Evolutionary conservation across 2,113 vertebrate genomes (phyloP).

Genomic region (Oplegnathus fasciatus): DNA sequence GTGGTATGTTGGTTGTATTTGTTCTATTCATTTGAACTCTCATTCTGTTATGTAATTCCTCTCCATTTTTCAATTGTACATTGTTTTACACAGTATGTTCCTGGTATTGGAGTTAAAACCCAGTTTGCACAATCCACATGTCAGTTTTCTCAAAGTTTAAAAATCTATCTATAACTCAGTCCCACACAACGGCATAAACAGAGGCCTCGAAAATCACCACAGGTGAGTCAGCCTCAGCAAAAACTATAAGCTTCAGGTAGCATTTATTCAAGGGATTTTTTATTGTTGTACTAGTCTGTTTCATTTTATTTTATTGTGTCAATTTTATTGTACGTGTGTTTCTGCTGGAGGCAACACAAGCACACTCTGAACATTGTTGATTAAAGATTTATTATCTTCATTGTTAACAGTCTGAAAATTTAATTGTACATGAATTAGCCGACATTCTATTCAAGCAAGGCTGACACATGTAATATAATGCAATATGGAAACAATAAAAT

Average conservation of each 20-base stretch:
- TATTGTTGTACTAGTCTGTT: neutral
- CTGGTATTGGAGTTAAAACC: neutral
- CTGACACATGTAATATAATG: constrained; percentile 73
- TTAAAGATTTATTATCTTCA: constrained; percentile 80
- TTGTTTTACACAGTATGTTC: neutral
- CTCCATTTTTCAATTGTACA: neutral
- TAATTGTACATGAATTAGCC: constrained; percentile 73
- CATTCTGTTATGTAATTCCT: neutral
- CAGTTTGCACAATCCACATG: neutral
- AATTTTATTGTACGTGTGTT: neutral
- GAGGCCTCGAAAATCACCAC: neutral
- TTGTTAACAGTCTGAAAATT: constrained; percentile 80
- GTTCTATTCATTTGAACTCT: neutral
- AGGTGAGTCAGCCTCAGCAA: neutral
- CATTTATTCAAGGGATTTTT: neutral
- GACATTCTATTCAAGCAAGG: constrained; percentile 81
- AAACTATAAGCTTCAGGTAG: neutral
- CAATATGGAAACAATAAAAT: constrained; percentile 72
- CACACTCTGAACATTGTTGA: constrained; percentile 12
- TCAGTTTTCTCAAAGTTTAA: neutral
- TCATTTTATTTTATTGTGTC: no score
- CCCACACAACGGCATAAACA: neutral
- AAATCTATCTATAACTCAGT: neutral
- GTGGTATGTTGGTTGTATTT: neutral
- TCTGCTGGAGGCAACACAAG: constrained; percentile 9